phyloP scores from a whole-genome alignment of 2,113 vertebrate genomes.

The Tylochromis polylepis region DNA sequence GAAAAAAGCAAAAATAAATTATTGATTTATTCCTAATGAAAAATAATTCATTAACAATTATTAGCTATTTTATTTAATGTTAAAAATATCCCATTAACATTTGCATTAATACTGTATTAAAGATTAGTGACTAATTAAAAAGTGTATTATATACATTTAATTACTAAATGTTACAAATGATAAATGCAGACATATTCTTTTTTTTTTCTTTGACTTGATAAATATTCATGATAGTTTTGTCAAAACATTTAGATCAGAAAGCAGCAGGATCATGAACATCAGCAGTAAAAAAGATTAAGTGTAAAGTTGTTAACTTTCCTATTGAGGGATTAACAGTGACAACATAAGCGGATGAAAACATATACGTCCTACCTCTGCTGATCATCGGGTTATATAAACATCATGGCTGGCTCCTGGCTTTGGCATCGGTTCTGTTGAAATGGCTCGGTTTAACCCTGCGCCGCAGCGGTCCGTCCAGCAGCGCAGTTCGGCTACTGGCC shows the following conservation, averaged over 20 bases:
- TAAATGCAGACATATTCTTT: background rate
- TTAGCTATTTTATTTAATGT: background rate
- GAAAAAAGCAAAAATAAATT: background rate
- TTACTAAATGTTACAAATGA: background rate
- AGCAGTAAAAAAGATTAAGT: background rate
- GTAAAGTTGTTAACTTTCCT: background rate
- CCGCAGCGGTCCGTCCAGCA: slow-evolving; percentile 14
- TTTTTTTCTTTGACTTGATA: background rate
- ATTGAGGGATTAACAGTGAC: background rate
- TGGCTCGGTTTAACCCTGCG: background rate
- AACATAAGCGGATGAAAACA: background rate
- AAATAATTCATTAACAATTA: background rate
- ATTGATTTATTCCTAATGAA: background rate
- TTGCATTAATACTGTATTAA: background rate
- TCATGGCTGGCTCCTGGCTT: slow-evolving; percentile 49
- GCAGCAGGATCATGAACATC: background rate
- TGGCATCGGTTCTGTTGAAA: slow-evolving; percentile 52
- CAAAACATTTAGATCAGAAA: background rate
- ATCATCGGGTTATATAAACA: slow-evolving; percentile 70
- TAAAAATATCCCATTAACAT: background rate
- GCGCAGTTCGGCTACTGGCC: slow-evolving; percentile 13
- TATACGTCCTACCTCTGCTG: slow-evolving; percentile 54
- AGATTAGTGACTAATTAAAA: background rate
- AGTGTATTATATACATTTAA: background rate
- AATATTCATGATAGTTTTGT: background rate